These are phyloP conservation scores for Gasteruption jaculator DNA, from an alignment of 2,888 invertebrate genomes.

Conservation along the genomic window DNA sequence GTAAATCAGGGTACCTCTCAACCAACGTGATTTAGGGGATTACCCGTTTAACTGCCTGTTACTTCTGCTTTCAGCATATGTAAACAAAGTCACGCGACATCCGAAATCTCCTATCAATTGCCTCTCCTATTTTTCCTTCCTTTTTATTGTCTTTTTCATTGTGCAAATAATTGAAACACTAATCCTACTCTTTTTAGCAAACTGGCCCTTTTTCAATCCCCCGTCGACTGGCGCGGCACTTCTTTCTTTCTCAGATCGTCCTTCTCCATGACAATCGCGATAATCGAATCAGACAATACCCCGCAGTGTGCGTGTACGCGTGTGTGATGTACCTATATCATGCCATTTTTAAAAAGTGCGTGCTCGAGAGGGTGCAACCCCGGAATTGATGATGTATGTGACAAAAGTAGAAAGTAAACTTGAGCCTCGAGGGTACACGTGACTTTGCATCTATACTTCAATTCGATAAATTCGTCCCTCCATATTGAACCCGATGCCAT, in stretches of 20 bases:
- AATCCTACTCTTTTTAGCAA: slow-evolving; percentile 37
- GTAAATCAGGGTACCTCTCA: no score
- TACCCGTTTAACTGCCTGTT: no score
- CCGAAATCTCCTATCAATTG: no score
- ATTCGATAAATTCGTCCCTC: background rate
- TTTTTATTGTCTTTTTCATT: no score
- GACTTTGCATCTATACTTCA: slow-evolving; percentile 29
- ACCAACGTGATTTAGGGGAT: no score
- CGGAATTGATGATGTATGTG: slow-evolving; percentile 30
- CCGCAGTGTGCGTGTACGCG: no score
- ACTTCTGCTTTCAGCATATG: slow-evolving; percentile 24
- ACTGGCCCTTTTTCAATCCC: slow-evolving; percentile 17
- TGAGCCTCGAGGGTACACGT: slow-evolving; percentile 41
- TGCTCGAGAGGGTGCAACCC: slow-evolving; percentile 36
- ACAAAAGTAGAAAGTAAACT: slow-evolving; percentile 34
- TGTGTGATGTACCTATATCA: background rate
- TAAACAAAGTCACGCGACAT: slow-evolving; percentile 48
- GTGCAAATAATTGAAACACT: slow-evolving; percentile 51
- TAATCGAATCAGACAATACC: slow-evolving; percentile 40
- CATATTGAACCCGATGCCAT: no score
- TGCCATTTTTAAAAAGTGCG: slow-evolving; percentile 17
- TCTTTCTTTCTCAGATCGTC: slow-evolving; percentile 7
- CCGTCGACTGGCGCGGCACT: slow-evolving; percentile 17
- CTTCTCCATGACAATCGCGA: slow-evolving; percentile 33
- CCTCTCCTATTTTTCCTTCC: no score